Conservation (phyloP, 2,888 invertebrate genomes). For the Quadroppia sp. region DNA sequence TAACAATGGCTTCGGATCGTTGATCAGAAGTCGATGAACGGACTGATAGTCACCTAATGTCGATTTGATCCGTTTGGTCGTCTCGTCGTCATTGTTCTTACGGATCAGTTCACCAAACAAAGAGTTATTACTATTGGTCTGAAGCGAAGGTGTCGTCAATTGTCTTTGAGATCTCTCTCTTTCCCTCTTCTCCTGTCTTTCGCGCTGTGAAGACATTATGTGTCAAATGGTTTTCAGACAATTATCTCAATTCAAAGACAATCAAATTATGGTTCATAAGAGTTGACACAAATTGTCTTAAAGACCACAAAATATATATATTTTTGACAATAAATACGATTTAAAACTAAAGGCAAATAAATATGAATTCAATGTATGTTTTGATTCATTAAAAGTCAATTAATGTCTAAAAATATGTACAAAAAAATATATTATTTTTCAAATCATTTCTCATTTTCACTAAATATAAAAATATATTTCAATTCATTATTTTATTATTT, state of each 20-base stretch:
- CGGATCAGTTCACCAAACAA: slow-evolving; percentile 40
- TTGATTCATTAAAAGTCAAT: slow-evolving; percentile 14
- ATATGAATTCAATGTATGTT: neutral
- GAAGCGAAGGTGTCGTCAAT: slow-evolving; percentile 9
- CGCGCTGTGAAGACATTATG: slow-evolving; percentile 32
- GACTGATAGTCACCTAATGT: slow-evolving; percentile 45
- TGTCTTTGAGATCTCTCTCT: slow-evolving; percentile 40
- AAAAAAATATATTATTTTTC: neutral
- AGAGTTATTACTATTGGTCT: slow-evolving; percentile 6
- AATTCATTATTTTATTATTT: too few species aligned
- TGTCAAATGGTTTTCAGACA: neutral
- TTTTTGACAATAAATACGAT: too few species aligned
- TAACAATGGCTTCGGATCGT: slow-evolving; percentile 39
- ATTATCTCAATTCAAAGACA: neutral
- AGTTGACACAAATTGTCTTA: neutral
- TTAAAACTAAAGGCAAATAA: neutral
- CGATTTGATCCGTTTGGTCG: slow-evolving; percentile 45
- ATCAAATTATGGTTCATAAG: neutral
- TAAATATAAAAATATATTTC: too few species aligned
- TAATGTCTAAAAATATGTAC: neutral
- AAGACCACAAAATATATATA: neutral
- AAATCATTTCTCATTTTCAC: neutral
- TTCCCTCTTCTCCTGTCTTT: slow-evolving; percentile 39
- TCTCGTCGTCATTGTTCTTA: slow-evolving; percentile 45
- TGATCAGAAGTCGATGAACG: slow-evolving; percentile 29